phyloP scores from a whole-genome alignment of 2,797 vertebrate genomes.

The Alectoris magna region DNA sequence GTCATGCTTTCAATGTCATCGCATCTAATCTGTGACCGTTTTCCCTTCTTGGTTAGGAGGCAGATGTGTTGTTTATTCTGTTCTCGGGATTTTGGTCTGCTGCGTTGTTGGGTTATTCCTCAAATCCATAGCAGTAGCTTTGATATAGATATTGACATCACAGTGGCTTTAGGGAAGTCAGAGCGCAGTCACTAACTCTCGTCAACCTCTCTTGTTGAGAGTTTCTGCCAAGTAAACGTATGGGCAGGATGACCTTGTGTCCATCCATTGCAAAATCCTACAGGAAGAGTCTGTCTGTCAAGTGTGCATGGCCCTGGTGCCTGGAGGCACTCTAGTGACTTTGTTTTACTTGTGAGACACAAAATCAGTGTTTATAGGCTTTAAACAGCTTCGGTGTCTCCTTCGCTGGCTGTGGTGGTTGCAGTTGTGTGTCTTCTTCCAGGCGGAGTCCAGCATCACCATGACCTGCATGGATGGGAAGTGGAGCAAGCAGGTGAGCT shows the following conservation, averaged over 20 bases:
- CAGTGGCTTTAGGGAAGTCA: background rate
- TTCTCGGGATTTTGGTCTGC: background rate
- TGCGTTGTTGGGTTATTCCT: background rate
- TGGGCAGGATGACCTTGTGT: background rate
- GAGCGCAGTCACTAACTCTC: background rate
- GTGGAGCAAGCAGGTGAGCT: constrained; percentile 95
- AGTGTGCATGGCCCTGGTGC: accelerated
- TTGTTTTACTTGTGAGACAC: background rate
- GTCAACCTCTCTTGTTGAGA: background rate
- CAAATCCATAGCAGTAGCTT: background rate
- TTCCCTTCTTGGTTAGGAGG: constrained; percentile 8
- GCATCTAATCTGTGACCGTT: background rate
- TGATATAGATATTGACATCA: accelerated
- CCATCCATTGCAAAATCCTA: background rate
- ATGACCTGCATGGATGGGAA: constrained; percentile 94
- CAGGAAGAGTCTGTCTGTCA: background rate
- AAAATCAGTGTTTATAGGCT: background rate
- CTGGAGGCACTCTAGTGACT: background rate
- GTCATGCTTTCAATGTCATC: background rate
- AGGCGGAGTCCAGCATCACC: constrained; percentile 87
- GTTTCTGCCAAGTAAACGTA: background rate
- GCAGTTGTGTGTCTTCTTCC: constrained; percentile 45
- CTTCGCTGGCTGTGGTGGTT: background rate
- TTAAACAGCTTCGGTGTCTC: background rate
- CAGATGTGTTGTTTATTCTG: background rate